Evolutionary conservation across 37 sponge, comb jelly and placozoan genomes (phyloP).

Genomic region (Lycopodina hypogea): DNA sequence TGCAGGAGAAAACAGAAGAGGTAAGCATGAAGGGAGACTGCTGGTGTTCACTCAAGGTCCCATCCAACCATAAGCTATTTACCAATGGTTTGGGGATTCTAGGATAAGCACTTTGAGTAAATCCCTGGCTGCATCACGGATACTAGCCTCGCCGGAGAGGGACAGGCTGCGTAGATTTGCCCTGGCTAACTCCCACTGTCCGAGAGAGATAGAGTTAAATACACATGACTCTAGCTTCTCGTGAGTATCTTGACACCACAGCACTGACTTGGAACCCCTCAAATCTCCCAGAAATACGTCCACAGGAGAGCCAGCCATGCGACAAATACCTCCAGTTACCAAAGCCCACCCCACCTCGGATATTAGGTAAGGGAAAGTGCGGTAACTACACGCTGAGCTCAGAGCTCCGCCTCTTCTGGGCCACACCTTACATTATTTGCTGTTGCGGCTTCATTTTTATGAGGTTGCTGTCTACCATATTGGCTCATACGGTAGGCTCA

Average conservation of each 20-base stretch:
- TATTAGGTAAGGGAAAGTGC: too few relatives aligned
- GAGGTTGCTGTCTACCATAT: too few relatives aligned
- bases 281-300: too few relatives aligned
- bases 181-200: conserved; percentile 80
- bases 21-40: neutral
- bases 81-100: conserved; percentile 56
- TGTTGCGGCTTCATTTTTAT: too few relatives aligned
- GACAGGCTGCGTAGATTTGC: conserved; percentile 27
- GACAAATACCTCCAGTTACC: too few relatives aligned
- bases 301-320: too few relatives aligned
- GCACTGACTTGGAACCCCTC: neutral
- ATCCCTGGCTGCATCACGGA: conserved; percentile 27
- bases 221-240: conserved; percentile 41
- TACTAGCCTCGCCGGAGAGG: neutral
- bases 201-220: conserved; percentile 62
- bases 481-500: too few relatives aligned
- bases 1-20: conserved; percentile 6
- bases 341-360: too few relatives aligned
- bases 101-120: conserved; percentile 49
- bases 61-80: neutral
- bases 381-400: too few relatives aligned
- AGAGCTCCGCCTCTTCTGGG: too few relatives aligned
- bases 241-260: conserved; percentile 10
- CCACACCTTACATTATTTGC: too few relatives aligned
- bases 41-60: neutral